A percentile compares a stretch with the other conserved stretches of the same genome.
These are phyloP conservation scores for Yponomeuta malinellus DNA, from an alignment of 2,888 invertebrate genomes.

Conservation along the genomic window DNA sequence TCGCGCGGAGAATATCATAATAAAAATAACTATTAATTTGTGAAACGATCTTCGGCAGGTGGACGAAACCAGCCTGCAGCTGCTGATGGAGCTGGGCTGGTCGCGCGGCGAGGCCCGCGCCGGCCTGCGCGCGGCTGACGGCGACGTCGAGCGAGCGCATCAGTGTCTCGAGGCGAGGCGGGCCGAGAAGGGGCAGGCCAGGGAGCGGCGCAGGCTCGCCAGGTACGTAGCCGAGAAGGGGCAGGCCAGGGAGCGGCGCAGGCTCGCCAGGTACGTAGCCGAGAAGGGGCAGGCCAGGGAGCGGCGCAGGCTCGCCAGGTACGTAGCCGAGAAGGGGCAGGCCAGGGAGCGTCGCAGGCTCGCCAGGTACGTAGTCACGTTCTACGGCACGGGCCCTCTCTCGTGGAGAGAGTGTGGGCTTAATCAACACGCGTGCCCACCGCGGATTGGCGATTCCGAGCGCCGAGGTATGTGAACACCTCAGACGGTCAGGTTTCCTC, in stretches of 20 bases:
- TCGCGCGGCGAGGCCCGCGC: constrained; percentile 80
- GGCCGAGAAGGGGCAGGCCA: constrained; percentile 62
- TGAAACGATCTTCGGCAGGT: constrained; percentile 34
- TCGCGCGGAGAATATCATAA: constrained; percentile 63
- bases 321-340: constrained; percentile 56
- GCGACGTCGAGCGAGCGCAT: constrained; percentile 76
- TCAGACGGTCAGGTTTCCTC: too few relatives aligned
- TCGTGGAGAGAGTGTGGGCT: too few relatives aligned
- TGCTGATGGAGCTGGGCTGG: constrained; percentile 76
- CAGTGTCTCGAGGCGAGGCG: constrained; percentile 77
- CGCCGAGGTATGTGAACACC: too few relatives aligned
- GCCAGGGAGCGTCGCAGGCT: constrained; percentile 49
- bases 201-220: constrained; percentile 40
- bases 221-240: too few relatives aligned
- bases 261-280: not conserved
- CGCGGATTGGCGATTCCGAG: too few relatives aligned
- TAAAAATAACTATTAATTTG: too few relatives aligned
- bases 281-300: constrained; percentile 59
- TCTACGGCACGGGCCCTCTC: too few relatives aligned
- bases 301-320: constrained; percentile 29
- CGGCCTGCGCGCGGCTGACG: constrained; percentile 73
- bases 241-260: constrained; percentile 55
- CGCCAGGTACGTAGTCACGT: not conserved
- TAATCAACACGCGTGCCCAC: too few relatives aligned
- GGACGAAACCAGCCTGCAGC: constrained; percentile 40